These are phyloP conservation scores for Sparidentex hasta DNA, from an alignment of 2,797 vertebrate genomes.

Conservation along the genomic window DNA sequence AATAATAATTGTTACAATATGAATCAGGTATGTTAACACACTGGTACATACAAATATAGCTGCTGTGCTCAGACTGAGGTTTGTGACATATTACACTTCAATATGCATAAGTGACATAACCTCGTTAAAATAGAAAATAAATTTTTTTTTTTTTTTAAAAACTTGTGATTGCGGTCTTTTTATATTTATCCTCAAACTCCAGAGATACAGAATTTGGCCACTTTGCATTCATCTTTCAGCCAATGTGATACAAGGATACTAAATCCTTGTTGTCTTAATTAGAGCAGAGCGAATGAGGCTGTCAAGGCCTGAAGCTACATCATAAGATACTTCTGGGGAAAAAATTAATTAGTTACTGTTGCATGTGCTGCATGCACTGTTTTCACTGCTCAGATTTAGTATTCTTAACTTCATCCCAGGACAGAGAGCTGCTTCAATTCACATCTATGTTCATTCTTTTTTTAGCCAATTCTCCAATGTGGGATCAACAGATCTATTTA, in stretches of 20 bases:
- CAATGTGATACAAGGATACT: constrained; percentile 42
- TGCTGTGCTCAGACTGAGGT: background rate
- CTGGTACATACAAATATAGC: background rate
- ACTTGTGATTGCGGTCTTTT: constrained; percentile 18
- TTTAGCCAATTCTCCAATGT: background rate
- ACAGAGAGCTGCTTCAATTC: background rate
- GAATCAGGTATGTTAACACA: constrained; percentile 23
- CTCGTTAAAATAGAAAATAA: background rate
- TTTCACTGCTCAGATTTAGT: background rate
- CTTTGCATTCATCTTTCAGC: constrained; percentile 34
- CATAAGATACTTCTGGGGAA: constrained; percentile 38
- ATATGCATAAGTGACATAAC: background rate
- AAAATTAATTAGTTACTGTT: constrained; percentile 57
- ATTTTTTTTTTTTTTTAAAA: too few relatives aligned
- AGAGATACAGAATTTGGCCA: constrained; percentile 16
- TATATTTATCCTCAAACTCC: constrained; percentile 16
- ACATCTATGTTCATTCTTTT: background rate
- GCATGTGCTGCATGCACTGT: constrained; percentile 5
- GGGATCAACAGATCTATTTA: background rate
- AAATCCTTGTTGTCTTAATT: constrained; percentile 69
- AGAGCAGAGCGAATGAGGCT: constrained; percentile 54
- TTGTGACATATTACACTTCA: background rate
- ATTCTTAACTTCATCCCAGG: constrained; percentile 5
- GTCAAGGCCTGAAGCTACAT: constrained; percentile 24
- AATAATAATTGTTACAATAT: background rate